A percentile compares a stretch with the other conserved stretches of the same genome.
phyloP scores from a whole-genome alignment of 2,888 invertebrate genomes.

The Leptinotarsa rubiginosa region DNA sequence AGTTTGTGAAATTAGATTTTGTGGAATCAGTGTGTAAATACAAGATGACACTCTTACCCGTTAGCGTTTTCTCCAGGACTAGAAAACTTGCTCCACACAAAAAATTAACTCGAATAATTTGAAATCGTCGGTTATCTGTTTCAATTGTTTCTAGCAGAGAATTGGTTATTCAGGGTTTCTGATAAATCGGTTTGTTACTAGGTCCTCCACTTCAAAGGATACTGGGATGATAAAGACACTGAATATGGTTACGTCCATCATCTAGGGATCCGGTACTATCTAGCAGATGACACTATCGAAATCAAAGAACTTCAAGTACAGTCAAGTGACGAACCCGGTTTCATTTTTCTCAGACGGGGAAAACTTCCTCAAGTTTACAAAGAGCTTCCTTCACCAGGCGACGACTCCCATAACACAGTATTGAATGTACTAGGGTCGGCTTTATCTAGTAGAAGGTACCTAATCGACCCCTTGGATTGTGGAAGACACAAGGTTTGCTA shows the following conservation, averaged over 20 bases:
- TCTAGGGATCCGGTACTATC: slow-evolving; percentile 84
- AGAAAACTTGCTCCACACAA: too few relatives aligned
- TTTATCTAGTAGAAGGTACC: slow-evolving; percentile 69
- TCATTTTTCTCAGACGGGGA: slow-evolving; percentile 79
- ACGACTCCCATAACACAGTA: slow-evolving; percentile 68
- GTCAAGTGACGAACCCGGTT: slow-evolving; percentile 79
- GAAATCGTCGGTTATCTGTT: too few relatives aligned
- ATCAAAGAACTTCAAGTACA: slow-evolving; percentile 79
- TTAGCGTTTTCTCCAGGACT: too few relatives aligned
- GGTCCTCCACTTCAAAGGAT: slow-evolving; percentile 82
- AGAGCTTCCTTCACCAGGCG: slow-evolving; percentile 67
- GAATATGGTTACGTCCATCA: slow-evolving; percentile 83
- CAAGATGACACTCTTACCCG: too few relatives aligned
- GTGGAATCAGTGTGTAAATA: too few relatives aligned
- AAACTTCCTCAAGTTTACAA: slow-evolving; percentile 80
- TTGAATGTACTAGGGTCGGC: slow-evolving; percentile 74
- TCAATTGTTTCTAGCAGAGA: too few relatives aligned
- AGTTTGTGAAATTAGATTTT: too few relatives aligned
- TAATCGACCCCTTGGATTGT: slow-evolving; percentile 71
- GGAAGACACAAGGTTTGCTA: slow-evolving; percentile 68
- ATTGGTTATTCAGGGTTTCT: neutral
- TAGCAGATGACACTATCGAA: slow-evolving; percentile 91
- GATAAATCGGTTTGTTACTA: slow-evolving; percentile 36
- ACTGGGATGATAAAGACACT: slow-evolving; percentile 88
- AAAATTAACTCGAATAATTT: too few relatives aligned